Base-by-base conservation (phyloP, 2,113 vertebrate genomes). In the Sylvia atricapilla region DNA sequence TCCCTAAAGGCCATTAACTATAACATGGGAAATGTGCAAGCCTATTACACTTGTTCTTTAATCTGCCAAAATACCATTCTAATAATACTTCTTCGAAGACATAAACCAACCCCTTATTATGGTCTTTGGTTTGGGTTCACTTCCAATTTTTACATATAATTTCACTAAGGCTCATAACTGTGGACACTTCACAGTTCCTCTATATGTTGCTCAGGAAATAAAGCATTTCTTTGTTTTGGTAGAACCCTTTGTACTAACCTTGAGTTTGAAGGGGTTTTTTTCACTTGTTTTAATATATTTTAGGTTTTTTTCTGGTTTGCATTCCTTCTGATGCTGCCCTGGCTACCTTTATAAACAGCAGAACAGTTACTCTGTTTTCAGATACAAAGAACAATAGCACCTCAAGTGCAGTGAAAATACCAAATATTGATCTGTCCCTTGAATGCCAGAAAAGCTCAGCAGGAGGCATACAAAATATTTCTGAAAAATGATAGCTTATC, bases 361-460 rank as follows among this genome's bases (percentile, higher is more conserved):
- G 89, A 95, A 78, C 89, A 47, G 59, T 95, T 89, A 68, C 72
- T 93, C 66, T 92, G 78, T 96, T 96, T 97, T 87, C 92, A 88
- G 80, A 90, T 87, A 96, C 95, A 96, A 95, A 95, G 96, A 95
- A 95, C 92, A 97, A 97, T 91, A 87, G 88, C 68, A 91, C 83
- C 56, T 94, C 81, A 66, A 82, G 86, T 1, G 0, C 56, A 75
- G 81, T 77, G 80, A 95, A 95, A 95, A 93, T 82, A 89, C 76
- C 70, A 88, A 97, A 94, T 95, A 97, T 95, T 95, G 96, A 96
- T 94, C 84, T 94, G 67, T 83, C 75, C 60, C 58, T 89, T 83
- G 76, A 94, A 83, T 90, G 78, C 92, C 81, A 94, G 91, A 91
- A 94, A 86, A 92, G 56, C 95, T 95, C 91, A 95, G 95, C 83